Evolutionary conservation across 2,888 invertebrate species (phyloP).

Genomic region (Chrysotoxum bicinctum): DNA sequence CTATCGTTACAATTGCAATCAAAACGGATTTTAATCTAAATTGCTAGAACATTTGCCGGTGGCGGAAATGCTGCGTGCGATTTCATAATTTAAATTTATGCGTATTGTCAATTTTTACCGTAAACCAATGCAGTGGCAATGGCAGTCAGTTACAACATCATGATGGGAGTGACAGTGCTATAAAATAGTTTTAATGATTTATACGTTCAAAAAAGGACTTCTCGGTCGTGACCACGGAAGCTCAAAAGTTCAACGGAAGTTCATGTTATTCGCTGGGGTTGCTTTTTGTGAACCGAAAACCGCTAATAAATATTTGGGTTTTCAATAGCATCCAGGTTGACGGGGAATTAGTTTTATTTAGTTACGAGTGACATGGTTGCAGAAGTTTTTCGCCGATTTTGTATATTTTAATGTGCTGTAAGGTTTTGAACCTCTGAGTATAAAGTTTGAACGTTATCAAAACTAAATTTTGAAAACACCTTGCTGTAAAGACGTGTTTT

Average conservation of each 20-base stretch:
- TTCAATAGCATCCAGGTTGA: background rate
- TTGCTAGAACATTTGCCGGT: constrained; percentile 36
- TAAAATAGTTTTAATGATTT: constrained; percentile 45
- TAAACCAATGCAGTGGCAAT: constrained; percentile 16
- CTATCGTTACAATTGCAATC: constrained; percentile 37
- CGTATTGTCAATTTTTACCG: constrained; percentile 41
- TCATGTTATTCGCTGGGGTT: constrained; percentile 25
- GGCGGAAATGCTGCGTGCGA: constrained; percentile 46
- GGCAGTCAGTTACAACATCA: constrained; percentile 3
- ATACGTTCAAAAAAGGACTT: constrained; percentile 32
- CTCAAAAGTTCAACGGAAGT: constrained; percentile 40
- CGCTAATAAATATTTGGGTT: background rate
- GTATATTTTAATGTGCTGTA: no score
- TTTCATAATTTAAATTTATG: constrained; percentile 66
- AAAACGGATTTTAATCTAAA: constrained; percentile 66
- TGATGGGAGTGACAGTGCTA: background rate
- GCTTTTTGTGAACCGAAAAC: background rate
- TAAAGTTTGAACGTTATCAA: no score
- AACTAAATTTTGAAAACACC: no score
- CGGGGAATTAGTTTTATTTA: background rate
- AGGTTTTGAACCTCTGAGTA: background rate
- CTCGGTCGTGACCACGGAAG: background rate
- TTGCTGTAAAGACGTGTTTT: no score
- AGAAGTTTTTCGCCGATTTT: background rate
- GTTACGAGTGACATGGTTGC: background rate